Base-by-base conservation (phyloP, 2,113 vertebrate genomes). In the Sakesphorus luctuosus region DNA sequence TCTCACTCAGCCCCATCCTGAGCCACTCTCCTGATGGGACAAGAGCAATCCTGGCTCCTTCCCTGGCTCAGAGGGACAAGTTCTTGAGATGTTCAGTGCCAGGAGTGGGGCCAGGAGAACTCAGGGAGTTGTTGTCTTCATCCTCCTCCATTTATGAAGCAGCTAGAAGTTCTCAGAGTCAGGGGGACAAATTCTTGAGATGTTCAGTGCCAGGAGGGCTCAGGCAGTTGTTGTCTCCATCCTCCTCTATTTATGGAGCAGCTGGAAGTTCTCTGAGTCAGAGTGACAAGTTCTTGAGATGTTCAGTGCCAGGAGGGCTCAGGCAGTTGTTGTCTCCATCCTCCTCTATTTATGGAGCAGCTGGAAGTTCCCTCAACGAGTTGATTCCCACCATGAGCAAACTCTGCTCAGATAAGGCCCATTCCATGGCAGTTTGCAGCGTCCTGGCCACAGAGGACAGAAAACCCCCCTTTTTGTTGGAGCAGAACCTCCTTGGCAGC, bases 381-480 rank as follows among this genome's bases (percentile, higher is more conserved):
- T 31, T 50, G 28, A 66, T 80, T 95, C 63, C 40, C 67, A 75
- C 73, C 68, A 52, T 80, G 67, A 62, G 55, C 86, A 95, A 94
- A 93, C 72, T 67, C 73, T 1, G 0, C 63, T 89, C 1, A 13
- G 47, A 71, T 73, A 75, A 87, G 76, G 81, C 36, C 35, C 43
- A 13, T 76, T 94, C 84, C 55, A 13, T 68, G 88, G 80, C 62
- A 87, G 68, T 95, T 95, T 81, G 69, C 86, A 95, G 40, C 4
- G 33, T 35, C 92, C 92, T 93, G 92, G 76, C 80, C 92, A 92
- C 83, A 92, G 66, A 96, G 92, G 83, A 95, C 82, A 92, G 77
- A 96, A 96, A 96, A 68, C 93, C 89, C 76, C 86, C 26, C 40
- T 94, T 95, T 95, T 95, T 92, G 93, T 94, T 85, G 49, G 88